Evolutionary conservation across 2,888 invertebrate species (phyloP).

Genomic region (Trissoscelio sp.): DNA sequence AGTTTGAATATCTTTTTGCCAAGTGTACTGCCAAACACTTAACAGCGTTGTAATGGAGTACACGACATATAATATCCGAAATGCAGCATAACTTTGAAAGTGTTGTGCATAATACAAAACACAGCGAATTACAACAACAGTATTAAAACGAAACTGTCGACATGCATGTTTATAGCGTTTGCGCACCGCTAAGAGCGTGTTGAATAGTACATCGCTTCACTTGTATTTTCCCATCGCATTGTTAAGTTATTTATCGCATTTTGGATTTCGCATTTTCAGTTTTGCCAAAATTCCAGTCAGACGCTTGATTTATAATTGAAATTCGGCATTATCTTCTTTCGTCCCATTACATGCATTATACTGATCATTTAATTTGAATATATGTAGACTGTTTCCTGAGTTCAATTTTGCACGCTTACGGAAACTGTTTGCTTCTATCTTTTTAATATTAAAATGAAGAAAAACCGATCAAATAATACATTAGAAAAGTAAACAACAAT

Average conservation of each 20-base stretch:
- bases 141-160: conserved; percentile 1
- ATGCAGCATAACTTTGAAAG: conserved; percentile 12
- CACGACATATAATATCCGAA: conserved; percentile 5
- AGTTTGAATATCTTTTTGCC: not conserved
- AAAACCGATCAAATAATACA: too few species aligned
- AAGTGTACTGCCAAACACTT: not conserved
- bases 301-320: too few species aligned
- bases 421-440: too few species aligned
- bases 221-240: not conserved
- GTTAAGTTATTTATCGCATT: not conserved
- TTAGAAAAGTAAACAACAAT: too few species aligned
- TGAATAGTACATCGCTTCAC: conserved; percentile 1
- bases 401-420: too few species aligned
- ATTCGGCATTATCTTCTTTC: too few species aligned
- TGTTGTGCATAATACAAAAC: conserved; percentile 14
- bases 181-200: not conserved
- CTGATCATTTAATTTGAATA: too few species aligned
- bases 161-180: not conserved
- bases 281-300: not conserved
- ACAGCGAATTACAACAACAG: conserved; percentile 5
- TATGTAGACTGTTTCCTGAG: too few species aligned
- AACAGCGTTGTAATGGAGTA: not conserved
- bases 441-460: too few species aligned
- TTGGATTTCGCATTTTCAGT: not conserved
- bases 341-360: too few species aligned